Conservation (phyloP, 1,140 invertebrate species). For the Bombyx mandarina region DNA sequence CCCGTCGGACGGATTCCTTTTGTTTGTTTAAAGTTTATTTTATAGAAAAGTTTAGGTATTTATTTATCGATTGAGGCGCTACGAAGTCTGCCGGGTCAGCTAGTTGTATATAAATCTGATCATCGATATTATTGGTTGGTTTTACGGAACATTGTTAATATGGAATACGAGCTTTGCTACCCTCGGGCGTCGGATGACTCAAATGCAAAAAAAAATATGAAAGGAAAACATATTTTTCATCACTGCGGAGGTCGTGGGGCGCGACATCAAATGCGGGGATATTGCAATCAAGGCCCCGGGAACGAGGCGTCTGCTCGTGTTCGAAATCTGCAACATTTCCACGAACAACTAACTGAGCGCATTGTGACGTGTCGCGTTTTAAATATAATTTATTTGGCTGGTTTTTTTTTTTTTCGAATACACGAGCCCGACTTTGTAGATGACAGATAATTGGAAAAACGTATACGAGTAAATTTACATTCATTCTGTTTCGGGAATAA, state of each 20-base stretch:
- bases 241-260: conserved; percentile 13
- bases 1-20: no score
- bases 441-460: not conserved
- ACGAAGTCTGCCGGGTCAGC: no score
- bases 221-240: conserved; percentile 24
- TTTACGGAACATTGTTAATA: no score
- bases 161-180: no score
- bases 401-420: not conserved
- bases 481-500: no score
- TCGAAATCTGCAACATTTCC: conserved; percentile 17
- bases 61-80: no score
- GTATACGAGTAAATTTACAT: not conserved
- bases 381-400: not conserved
- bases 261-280: conserved; percentile 18
- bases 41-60: no score
- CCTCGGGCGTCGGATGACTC: no score
- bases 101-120: no score
- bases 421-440: not conserved
- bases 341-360: conserved; percentile 6
- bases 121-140: no score
- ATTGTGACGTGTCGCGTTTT: not conserved
- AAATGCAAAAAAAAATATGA: conserved; percentile 17
- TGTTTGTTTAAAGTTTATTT: no score
- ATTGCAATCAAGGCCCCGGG: conserved; percentile 20
- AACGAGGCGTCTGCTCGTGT: conserved; percentile 6